phyloP scores from a whole-genome alignment of 2,113 vertebrate genomes.

The Gnathonemus echidnorhynchus region DNA sequence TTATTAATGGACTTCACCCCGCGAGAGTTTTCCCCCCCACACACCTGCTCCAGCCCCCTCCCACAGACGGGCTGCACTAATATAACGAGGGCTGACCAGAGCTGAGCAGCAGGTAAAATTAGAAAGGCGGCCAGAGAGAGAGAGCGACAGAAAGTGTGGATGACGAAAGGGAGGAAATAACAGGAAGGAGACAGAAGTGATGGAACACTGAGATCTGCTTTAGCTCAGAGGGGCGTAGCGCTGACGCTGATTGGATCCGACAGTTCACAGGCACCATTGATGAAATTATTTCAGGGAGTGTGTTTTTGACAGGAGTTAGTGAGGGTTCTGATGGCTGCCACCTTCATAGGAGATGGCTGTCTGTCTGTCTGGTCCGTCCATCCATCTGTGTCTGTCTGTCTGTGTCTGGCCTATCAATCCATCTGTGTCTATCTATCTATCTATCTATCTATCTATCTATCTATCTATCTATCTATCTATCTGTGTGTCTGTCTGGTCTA shows the following conservation, averaged over 20 bases:
- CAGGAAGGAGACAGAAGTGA: neutral
- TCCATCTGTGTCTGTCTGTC: neutral
- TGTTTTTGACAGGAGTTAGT: neutral
- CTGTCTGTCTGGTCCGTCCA: neutral
- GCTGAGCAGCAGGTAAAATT: neutral
- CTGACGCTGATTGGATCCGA: neutral
- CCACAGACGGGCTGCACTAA: slow-evolving; percentile 5
- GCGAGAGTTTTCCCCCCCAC: neutral
- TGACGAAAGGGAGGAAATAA: neutral
- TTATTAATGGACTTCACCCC: slow-evolving; percentile 10
- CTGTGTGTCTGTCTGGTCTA: no score
- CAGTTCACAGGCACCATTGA: neutral
- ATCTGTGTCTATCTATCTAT: neutral
- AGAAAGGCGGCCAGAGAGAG: neutral
- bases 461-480: neutral
- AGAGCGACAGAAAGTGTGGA: neutral
- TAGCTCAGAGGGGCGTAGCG: neutral
- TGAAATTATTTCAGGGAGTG: neutral
- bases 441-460: neutral
- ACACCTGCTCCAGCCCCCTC: neutral
- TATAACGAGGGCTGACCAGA: neutral
- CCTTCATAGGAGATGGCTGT: neutral
- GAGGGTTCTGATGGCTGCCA: neutral
- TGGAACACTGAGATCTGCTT: neutral
- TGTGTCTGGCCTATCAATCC: no score